Evolutionary conservation across 2,797 vertebrate genomes (phyloP).

Genomic region (Trichosurus vulpecula): DNA sequence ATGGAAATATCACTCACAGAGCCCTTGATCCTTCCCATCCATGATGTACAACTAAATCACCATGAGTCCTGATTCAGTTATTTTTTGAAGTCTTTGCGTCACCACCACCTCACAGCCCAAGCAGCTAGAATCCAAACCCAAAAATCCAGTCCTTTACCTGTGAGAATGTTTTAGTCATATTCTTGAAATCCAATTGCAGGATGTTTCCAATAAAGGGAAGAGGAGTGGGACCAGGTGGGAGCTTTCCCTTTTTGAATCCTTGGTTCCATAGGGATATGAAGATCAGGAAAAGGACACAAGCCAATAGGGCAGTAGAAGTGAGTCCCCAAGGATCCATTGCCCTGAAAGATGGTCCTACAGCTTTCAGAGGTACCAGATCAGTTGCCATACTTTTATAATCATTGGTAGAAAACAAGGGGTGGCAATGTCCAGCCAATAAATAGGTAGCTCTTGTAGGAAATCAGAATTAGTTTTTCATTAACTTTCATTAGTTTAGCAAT

Average conservation of each 20-base stretch:
- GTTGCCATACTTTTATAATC: background rate
- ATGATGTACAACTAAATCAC: background rate
- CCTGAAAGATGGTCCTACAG: background rate
- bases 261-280: background rate
- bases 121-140: background rate
- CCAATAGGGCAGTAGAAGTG: background rate
- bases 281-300: background rate
- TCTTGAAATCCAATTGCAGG: background rate
- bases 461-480: background rate
- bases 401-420: background rate
- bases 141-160: background rate
- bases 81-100: background rate
- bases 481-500: no score
- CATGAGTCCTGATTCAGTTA: background rate
- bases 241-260: slow-evolving; percentile 43
- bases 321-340: background rate
- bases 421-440: background rate
- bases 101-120: background rate
- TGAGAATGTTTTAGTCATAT: background rate
- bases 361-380: background rate
- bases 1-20: background rate
- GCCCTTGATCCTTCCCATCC: background rate
- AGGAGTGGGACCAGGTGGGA: slow-evolving; percentile 86
- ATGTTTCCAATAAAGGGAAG: slow-evolving; percentile 87
- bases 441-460: background rate